These are phyloP conservation scores for Syndactyla subalaris DNA, from an alignment of 2,797 vertebrate species.

Conservation along the genomic window DNA sequence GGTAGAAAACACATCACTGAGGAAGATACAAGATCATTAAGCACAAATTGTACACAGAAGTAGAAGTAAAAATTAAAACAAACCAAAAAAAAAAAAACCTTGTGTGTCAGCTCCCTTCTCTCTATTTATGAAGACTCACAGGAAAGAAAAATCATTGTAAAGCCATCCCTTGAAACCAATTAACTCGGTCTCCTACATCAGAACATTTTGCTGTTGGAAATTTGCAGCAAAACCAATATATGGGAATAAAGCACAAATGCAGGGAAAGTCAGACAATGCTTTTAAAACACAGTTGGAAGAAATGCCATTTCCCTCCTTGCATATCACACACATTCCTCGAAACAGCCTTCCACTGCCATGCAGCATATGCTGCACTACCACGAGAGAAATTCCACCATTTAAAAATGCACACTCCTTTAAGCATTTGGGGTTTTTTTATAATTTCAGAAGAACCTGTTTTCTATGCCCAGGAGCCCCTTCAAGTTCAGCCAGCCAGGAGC, in stretches of 20 bases:
- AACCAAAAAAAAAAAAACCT: not conserved
- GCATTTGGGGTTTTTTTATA: not conserved
- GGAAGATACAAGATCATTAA: not conserved
- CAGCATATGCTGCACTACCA: rapidly evolving
- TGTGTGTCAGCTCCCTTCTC: not conserved
- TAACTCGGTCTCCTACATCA: not conserved
- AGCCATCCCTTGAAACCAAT: not conserved
- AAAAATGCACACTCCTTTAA: not conserved
- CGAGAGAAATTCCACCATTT: not conserved
- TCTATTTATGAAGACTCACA: not conserved
- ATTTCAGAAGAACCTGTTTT: not conserved
- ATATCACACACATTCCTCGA: rapidly evolving
- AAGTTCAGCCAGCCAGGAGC: not conserved
- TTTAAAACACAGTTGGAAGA: not conserved
- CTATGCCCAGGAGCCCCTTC: not conserved
- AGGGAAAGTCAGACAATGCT: not conserved
- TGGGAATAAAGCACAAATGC: not conserved
- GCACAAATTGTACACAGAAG: not conserved
- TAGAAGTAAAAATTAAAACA: not conserved
- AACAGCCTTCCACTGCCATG: rapidly evolving
- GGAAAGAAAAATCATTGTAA: not conserved
- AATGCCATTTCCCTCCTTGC: not conserved
- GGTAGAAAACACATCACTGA: not conserved
- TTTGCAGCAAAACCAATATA: not conserved
- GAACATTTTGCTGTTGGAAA: not conserved